Conservation (phyloP, 2,797 vertebrate species). For the Sus cebifrons region DNA sequence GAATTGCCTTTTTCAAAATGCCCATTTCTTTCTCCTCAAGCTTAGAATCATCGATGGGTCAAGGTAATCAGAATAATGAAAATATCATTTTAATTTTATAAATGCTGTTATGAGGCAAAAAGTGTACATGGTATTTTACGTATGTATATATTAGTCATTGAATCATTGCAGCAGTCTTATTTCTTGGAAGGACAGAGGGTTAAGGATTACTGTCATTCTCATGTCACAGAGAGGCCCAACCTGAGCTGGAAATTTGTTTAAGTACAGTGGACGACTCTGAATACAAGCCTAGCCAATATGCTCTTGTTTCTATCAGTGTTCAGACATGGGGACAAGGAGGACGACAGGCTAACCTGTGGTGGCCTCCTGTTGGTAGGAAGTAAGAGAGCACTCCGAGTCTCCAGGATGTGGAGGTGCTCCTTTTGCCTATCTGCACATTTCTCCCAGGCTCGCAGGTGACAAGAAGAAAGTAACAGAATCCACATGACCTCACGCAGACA, state of each 20-base stretch:
- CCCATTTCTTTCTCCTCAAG: background rate
- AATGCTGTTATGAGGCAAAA: background rate
- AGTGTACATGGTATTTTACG: background rate
- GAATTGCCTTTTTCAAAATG: background rate
- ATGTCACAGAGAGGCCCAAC: background rate
- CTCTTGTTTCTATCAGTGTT: background rate
- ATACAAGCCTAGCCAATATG: background rate
- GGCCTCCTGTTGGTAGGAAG: background rate
- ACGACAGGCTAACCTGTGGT: background rate
- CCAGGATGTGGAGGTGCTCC: background rate
- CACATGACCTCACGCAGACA: background rate
- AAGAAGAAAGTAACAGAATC: background rate
- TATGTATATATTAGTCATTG: background rate
- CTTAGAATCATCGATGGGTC: background rate
- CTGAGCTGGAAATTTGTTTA: background rate
- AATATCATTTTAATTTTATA: conserved; percentile 9
- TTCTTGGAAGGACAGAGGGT: background rate
- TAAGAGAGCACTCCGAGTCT: background rate
- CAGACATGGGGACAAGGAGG: background rate
- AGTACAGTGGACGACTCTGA: background rate
- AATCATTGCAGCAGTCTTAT: background rate
- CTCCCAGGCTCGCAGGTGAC: background rate
- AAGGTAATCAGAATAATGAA: conserved; percentile 29
- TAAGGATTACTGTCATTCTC: background rate
- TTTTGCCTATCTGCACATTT: background rate